Evolutionary conservation across 2,113 vertebrate species (phyloP).

Genomic region (Merops nubicus): DNA sequence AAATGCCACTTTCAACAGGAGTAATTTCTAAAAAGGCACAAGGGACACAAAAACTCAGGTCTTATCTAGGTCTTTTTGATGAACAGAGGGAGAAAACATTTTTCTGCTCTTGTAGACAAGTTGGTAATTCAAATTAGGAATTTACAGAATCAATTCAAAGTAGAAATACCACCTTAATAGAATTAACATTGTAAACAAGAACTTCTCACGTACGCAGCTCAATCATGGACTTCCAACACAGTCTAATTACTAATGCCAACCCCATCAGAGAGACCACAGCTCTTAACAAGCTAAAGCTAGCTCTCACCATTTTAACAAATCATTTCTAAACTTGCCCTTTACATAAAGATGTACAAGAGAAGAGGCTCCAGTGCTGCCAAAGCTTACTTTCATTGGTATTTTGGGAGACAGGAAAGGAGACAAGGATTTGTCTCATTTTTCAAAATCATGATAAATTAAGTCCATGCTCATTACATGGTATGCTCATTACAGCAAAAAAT

Average conservation of each 20-base stretch:
- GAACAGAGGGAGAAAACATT: neutral
- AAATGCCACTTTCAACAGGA: neutral
- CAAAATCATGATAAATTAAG: neutral
- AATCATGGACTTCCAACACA: neutral
- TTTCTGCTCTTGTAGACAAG: neutral
- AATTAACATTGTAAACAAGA: neutral
- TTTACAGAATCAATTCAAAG: neutral
- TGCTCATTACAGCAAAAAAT: conserved; percentile 20
- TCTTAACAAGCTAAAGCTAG: neutral
- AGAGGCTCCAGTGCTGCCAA: neutral
- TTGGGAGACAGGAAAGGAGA: neutral
- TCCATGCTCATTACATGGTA: too few relatives aligned
- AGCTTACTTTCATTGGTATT: neutral
- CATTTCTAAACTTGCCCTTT: neutral
- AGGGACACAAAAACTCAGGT: neutral
- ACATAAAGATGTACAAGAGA: neutral
- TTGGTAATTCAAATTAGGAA: neutral
- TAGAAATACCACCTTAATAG: neutral
- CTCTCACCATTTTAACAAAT: neutral
- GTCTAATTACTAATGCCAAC: neutral
- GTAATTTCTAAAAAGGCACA: neutral
- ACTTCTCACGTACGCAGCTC: neutral
- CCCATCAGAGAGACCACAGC: neutral
- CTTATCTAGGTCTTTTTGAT: neutral
- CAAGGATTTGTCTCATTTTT: neutral